Percentiles rank a stretch among this genome's conserved stretches.
phyloP scores from a whole-genome alignment of 2,888 invertebrate genomes.

The Drosophila neoperkinsi region DNA sequence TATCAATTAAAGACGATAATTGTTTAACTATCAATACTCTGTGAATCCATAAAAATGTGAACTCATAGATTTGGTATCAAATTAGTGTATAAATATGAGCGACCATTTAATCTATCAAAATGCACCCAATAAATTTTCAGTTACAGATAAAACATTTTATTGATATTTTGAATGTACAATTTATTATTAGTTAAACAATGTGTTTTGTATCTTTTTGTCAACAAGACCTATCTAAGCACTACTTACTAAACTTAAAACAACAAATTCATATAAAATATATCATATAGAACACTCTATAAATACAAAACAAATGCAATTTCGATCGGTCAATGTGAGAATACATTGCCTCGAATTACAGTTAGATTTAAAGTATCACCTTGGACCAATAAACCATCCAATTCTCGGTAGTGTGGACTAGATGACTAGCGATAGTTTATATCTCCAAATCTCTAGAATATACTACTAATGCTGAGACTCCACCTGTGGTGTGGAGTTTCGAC shows the following conservation, averaged over 20 bases:
- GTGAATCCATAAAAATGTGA: background rate
- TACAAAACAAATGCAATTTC: conserved; percentile 41
- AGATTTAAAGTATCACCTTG: conserved; percentile 35
- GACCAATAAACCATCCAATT: conserved; percentile 16
- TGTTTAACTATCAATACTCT: background rate
- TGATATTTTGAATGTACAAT: conserved; percentile 10
- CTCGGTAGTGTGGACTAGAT: conserved; percentile 54
- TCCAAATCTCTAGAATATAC: background rate
- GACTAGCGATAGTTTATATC: conserved; percentile 61
- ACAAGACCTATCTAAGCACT: conserved; percentile 41
- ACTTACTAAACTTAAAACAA: conserved; percentile 49
- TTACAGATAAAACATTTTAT: background rate
- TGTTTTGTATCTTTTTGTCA: conserved; percentile 21
- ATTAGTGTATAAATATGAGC: background rate
- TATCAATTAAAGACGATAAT: background rate
- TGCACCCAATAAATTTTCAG: background rate
- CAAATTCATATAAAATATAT: conserved; percentile 32
- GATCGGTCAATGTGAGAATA: conserved; percentile 51
- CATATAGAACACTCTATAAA: conserved; percentile 47
- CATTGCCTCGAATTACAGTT: conserved; percentile 44
- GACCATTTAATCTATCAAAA: background rate
- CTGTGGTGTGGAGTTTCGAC: conserved; percentile 75
- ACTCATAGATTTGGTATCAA: background rate
- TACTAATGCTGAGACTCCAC: conserved; percentile 81
- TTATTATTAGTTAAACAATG: conserved; percentile 4